Conservation (phyloP, 2,888 invertebrate genomes). For the Erebia aethiops region DNA sequence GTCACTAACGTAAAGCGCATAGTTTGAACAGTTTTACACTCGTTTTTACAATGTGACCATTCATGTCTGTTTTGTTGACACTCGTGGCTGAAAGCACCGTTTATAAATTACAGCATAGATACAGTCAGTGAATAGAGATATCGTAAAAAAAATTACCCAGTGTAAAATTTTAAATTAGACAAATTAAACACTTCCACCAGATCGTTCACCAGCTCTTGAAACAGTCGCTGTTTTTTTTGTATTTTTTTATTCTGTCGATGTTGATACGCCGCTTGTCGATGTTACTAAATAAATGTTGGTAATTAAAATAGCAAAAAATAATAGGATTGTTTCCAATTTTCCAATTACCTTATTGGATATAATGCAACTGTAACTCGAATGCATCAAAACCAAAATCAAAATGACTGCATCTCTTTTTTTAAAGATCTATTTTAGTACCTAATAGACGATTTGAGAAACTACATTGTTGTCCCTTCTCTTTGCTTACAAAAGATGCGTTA, state of each 20-base stretch:
- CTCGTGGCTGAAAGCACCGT: too few species aligned
- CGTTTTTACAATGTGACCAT: too few species aligned
- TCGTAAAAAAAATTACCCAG: too few species aligned
- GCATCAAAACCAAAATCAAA: not conserved
- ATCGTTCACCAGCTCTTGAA: conserved; percentile 5
- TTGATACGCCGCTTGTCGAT: conserved; percentile 39
- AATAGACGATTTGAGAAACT: not conserved
- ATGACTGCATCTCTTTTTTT: not conserved
- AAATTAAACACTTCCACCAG: not conserved
- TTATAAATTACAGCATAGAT: too few species aligned
- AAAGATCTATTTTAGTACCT: not conserved
- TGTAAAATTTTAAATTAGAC: not conserved
- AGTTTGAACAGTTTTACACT: too few species aligned
- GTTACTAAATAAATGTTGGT: conserved; percentile 33
- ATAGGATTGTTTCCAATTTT: conserved; percentile 16
- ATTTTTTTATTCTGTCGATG: conserved; percentile 7
- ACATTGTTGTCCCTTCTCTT: not conserved
- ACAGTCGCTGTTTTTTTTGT: conserved; percentile 16
- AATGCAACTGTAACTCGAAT: not conserved
- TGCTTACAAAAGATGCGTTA: not conserved
- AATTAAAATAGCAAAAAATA: conserved; percentile 21
- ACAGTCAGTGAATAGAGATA: too few species aligned
- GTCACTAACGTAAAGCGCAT: too few species aligned
- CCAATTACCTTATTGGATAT: not conserved
- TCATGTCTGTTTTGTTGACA: too few species aligned